Base-by-base conservation (phyloP, 1,140 invertebrate species). In the Akabosia matsudoensis region DNA sequence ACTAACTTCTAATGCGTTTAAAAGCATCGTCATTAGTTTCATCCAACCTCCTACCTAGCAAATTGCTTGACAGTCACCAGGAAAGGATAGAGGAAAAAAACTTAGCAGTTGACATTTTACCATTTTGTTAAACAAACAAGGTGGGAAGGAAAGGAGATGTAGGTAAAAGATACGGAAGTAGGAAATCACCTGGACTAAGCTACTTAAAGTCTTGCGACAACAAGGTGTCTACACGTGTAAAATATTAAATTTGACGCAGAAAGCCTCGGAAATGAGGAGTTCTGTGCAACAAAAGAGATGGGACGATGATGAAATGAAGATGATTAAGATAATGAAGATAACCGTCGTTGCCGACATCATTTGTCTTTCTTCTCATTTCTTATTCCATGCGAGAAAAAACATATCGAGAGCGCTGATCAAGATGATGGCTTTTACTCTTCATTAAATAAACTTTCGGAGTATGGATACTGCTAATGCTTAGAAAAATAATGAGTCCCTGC, bases 281-380 rank as follows among this genome's bases (percentile, higher is more conserved):
- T n/a, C n/a, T n/a, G n/a, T n/a, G n/a, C n/a, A n/a, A n/a, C n/a
- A n/a, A n/a, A n/a, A n/a, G 18, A 45, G 37, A 45, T 45, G 37
- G 37, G 37, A 45, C 7, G 37, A 45, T 45, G 37, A 45, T 45
- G 37, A 45, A 45, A 45, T 18, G 37, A 45, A 18, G 37, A 45
- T 45, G 37, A 45, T 45, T 45, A 61, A 61, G 54, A 61, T 61
- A 61, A 61, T 61, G 54, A 61, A 61, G 54, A 61, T 61, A 24
- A 61, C 54, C 24, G 24, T 61, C 24, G 7, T n/a, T n/a, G n/a
- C n/a, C n/a, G n/a, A n/a, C n/a, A n/a, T n/a, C n/a, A n/a, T n/a
- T n/a, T n/a, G n/a, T n/a, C n/a, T n/a, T n/a, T n/a, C n/a, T n/a
- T n/a, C n/a, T n/a, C n/a, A n/a, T n/a, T n/a, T n/a, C n/a, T n/a